phyloP scores from a whole-genome alignment of 1,140 invertebrate species.

The Pentalonia nigronervosa region DNA sequence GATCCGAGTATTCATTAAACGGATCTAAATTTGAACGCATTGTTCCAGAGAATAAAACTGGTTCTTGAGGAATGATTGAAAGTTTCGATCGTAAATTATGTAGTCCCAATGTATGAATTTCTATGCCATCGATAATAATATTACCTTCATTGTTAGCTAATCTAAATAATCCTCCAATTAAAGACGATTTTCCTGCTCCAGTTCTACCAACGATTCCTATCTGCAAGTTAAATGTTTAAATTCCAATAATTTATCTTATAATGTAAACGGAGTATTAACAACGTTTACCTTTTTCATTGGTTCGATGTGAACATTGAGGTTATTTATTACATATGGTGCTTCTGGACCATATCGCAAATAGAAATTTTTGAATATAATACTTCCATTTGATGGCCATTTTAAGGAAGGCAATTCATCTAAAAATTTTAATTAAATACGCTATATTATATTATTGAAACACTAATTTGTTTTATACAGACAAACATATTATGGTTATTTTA shows the following conservation, averaged over 20 bases:
- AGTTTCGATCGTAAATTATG: constrained; percentile 76
- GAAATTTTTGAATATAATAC: constrained; percentile 73
- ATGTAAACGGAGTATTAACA: neutral
- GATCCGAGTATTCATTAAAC: constrained; percentile 64
- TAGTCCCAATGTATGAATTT: constrained; percentile 72
- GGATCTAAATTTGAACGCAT: neutral
- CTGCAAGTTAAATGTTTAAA: constrained; percentile 64
- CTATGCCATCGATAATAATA: constrained; percentile 62
- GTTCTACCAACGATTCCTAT: constrained; percentile 83
- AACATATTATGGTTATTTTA: neutral
- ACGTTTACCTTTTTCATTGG: constrained; percentile 67
- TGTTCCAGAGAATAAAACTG: neutral
- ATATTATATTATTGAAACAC: neutral
- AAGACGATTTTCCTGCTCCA: constrained; percentile 90
- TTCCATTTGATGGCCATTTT: constrained; percentile 75
- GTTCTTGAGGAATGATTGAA: constrained; percentile 83
- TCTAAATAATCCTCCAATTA: constrained; percentile 83
- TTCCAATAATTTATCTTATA: neutral
- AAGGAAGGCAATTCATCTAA: constrained; percentile 69
- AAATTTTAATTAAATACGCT: neutral
- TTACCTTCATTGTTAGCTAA: constrained; percentile 70
- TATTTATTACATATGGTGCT: constrained; percentile 67
- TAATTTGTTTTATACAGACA: neutral
- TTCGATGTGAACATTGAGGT: constrained; percentile 68
- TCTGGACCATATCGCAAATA: constrained; percentile 68